Evolutionary conservation across 1,140 invertebrate genomes (phyloP), one percentile per base, ranked within the genome.

Genomic region (Heliconius eleuchia): DNA sequence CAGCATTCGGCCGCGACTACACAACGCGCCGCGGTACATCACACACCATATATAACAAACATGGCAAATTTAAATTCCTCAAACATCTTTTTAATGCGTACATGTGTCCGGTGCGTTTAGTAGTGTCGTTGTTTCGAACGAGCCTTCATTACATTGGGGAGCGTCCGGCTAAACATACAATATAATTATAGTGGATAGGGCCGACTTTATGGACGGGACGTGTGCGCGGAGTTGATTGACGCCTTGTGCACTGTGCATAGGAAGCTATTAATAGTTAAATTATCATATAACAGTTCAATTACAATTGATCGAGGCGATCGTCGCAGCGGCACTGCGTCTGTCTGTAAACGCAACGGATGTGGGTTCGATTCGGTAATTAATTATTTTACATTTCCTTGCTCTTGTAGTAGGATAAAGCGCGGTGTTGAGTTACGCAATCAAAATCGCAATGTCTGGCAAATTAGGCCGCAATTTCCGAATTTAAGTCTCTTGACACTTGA

Each of bases 21-120:
- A 92, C 83, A 91, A 82, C 83, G 78, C 80, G 84, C 89, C 86
- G 88, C 90, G 80, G 66, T 85, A 82, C 86, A 88, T 86, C 81
- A 85, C 77, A 81, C 80, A 87, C 88, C 88, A 86, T 90, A 87
- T 84, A 88, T 81, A 84, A 86, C 82, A 81, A 86, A 90, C 88
- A 89, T 88, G 88, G 82, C 85, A 78, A 91, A 93, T 93, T 88
- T 87, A 90, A 89, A 93, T 92, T 91, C 86, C 80, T 83, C 79
- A 83, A 88, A 88, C 85, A 86, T 86, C 79, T 80, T 86, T 87
- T 87, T 84, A 86, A 88, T 87, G 80, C 74, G 73, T 78, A 84
- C 84, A 86, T 84, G 84, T 91, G 87, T 93, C 90, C 91, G 89
- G 89, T 91, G 78, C 84, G 84, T 84, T 83, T 80, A 84, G 88